Percentiles rank a stretch among this genome's conserved stretches.
Evolutionary conservation across 2,888 invertebrate genomes (phyloP).

Genomic region (Toxonevra muliebris): DNA sequence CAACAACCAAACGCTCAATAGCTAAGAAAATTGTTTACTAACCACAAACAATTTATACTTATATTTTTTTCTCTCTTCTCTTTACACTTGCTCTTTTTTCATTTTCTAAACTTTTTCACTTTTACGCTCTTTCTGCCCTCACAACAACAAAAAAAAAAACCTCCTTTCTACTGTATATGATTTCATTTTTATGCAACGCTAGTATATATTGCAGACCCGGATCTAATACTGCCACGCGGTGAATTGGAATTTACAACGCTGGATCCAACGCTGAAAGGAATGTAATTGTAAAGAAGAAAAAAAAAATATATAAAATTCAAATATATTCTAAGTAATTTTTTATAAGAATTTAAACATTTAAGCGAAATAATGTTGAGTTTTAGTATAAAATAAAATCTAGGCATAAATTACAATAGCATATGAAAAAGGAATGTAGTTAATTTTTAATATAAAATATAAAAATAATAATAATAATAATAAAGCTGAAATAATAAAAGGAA

Average conservation of each 20-base stretch:
- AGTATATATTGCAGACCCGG: slow-evolving; percentile 67
- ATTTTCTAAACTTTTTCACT: background rate
- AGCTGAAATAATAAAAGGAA: too few relatives aligned
- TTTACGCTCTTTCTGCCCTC: background rate
- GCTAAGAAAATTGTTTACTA: too few relatives aligned
- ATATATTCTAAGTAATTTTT: slow-evolving; percentile 15
- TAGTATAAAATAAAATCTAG: background rate
- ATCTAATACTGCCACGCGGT: slow-evolving; percentile 65
- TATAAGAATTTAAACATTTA: slow-evolving; percentile 27
- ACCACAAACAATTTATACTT: too few relatives aligned
- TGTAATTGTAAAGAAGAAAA: slow-evolving; percentile 14
- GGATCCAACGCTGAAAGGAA: slow-evolving; percentile 62
- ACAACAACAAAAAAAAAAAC: background rate
- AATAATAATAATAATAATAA: too few relatives aligned
- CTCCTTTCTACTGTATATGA: background rate
- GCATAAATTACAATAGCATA: background rate
- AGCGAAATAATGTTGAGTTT: slow-evolving; percentile 11
- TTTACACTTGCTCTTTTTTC: background rate
- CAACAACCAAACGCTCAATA: too few relatives aligned
- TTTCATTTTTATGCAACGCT: slow-evolving; percentile 49
- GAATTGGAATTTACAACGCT: slow-evolving; percentile 66
- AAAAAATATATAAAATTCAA: slow-evolving; percentile 19
- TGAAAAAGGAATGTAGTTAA: background rate
- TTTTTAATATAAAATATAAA: background rate
- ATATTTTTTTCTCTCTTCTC: background rate